Conservation (phyloP, 2,888 invertebrate genomes). For the Lasiommata megera region DNA sequence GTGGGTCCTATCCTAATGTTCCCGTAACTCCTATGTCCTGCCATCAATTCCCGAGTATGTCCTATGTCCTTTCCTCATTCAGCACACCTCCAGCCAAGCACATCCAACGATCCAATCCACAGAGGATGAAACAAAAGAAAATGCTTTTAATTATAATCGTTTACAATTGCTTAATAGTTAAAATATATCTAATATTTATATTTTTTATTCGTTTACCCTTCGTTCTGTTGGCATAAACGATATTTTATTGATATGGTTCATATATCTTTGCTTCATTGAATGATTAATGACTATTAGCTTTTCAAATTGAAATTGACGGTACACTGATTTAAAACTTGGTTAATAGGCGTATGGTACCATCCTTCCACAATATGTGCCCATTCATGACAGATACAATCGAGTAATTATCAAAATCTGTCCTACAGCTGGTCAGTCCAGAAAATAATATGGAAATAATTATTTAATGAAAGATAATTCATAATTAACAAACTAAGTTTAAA, state of each 20-base stretch:
- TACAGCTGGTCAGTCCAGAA: no score
- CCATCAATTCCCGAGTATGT: constrained; percentile 22
- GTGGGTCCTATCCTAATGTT: constrained; percentile 32
- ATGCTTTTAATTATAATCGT: constrained; percentile 63
- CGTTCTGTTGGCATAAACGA: constrained; percentile 10
- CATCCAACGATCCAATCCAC: constrained; percentile 75
- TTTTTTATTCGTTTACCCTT: constrained; percentile 3
- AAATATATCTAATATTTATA: constrained; percentile 3
- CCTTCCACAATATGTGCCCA: no score
- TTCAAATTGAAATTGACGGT: background rate
- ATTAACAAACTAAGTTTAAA: background rate
- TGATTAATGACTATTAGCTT: background rate
- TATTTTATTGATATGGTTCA: background rate
- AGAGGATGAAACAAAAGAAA: constrained; percentile 82
- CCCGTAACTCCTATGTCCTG: constrained; percentile 31
- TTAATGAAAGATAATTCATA: no score
- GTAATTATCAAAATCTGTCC: no score
- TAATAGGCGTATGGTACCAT: no score
- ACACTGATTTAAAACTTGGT: background rate
- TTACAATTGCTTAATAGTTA: constrained; percentile 10
- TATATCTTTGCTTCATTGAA: background rate
- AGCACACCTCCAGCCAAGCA: constrained; percentile 69
- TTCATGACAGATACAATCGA: no score
- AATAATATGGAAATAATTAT: no score
- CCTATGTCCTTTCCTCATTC: constrained; percentile 33